A percentile compares a stretch with the other conserved stretches of the same genome.
These are phyloP conservation scores for Nyctibius bracteatus DNA, from an alignment of 2,113 vertebrate genomes.

Conservation along the genomic window DNA sequence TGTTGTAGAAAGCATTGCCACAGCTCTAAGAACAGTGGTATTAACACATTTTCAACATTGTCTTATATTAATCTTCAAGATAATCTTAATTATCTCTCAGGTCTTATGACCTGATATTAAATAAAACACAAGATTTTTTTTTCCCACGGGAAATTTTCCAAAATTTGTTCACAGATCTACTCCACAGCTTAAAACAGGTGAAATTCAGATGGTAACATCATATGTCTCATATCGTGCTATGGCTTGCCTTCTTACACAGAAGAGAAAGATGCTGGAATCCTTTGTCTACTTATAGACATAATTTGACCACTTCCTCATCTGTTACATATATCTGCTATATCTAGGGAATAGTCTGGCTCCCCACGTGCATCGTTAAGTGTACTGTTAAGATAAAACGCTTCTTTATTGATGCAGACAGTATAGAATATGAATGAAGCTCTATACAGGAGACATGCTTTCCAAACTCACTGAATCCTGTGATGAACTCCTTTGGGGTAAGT, in stretches of 20 bases:
- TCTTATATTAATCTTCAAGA: background rate
- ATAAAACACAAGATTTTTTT: background rate
- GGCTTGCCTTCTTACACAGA: background rate
- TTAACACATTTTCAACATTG: background rate
- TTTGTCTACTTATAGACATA: background rate
- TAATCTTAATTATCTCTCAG: background rate
- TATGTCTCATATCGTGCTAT: background rate
- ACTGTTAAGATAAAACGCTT: background rate
- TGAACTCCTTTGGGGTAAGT: constrained; percentile 89
- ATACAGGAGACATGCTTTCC: background rate
- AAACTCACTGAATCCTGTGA: constrained; percentile 87
- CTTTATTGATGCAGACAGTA: background rate
- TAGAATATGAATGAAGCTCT: background rate
- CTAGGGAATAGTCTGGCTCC: background rate
- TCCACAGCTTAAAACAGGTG: background rate
- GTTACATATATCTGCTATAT: background rate
- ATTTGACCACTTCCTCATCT: background rate
- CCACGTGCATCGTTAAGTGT: background rate
- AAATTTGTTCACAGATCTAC: background rate
- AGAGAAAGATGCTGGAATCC: background rate
- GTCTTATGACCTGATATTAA: background rate
- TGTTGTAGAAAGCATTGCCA: background rate
- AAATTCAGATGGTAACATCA: background rate
- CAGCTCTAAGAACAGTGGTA: background rate
- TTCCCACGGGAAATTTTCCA: background rate